phyloP scores from a whole-genome alignment of 2,797 vertebrate species.

The Synanceia verrucosa region DNA sequence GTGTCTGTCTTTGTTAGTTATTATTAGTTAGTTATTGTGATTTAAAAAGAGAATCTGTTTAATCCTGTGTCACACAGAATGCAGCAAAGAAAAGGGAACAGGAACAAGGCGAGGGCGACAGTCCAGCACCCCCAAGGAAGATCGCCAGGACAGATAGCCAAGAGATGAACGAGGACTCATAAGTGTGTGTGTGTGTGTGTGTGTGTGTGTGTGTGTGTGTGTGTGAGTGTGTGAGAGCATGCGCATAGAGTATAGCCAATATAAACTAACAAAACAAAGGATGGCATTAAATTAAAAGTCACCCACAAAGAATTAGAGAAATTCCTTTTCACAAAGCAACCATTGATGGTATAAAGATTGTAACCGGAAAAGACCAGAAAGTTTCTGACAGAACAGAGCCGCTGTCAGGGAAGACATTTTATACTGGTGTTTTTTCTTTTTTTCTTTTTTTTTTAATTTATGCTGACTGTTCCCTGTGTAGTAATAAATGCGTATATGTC shows the following conservation, averaged over 20 bases:
- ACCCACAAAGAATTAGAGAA: not conserved
- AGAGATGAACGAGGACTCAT: conserved; percentile 89
- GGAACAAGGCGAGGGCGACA: conserved; percentile 85
- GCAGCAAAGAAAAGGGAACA: conserved; percentile 89
- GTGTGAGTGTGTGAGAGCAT: conserved; percentile 16
- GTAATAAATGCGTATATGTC: conserved; percentile 22
- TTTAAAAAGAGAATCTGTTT: not conserved
- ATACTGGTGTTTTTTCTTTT: not conserved
- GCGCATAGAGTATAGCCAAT: conserved; percentile 46
- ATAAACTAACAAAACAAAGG: conserved; percentile 38
- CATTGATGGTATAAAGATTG: conserved; percentile 12
- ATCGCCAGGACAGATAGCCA: conserved; percentile 88
- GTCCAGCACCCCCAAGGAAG: conserved; percentile 85
- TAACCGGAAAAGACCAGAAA: conserved; percentile 1
- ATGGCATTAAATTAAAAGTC: conserved; percentile 15
- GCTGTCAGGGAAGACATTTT: not conserved
- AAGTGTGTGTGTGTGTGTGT: conserved; percentile 48
- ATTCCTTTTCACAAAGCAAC: conserved; percentile 20
- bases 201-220: conserved; percentile 3
- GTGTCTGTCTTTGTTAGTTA: not conserved
- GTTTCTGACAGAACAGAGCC: not conserved
- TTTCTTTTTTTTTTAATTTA: conserved; percentile 3
- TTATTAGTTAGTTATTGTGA: not conserved
- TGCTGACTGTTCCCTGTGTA: conserved; percentile 49
- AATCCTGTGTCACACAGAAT: conserved; percentile 77